Conservation (phyloP, 2,888 invertebrate genomes). For the Eristalinus aeneus region DNA sequence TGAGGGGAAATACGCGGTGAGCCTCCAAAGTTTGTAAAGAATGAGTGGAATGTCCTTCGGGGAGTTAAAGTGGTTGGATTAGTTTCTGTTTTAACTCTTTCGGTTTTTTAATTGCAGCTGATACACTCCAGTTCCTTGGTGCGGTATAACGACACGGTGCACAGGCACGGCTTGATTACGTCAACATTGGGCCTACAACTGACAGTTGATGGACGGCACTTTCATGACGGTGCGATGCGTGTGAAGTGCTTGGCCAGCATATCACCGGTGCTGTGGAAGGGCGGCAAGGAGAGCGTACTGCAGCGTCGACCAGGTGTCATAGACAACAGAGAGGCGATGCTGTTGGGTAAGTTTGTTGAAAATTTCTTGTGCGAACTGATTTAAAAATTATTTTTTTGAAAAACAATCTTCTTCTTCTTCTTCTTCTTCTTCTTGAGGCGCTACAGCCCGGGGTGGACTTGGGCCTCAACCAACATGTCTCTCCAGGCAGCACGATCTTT, state of each 20-base stretch:
- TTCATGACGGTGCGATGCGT: conserved; percentile 83
- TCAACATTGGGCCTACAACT: conserved; percentile 83
- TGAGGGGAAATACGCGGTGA: background rate
- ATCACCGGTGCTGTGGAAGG: conserved; percentile 84
- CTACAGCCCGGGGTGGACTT: too few relatives aligned
- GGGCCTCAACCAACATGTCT: too few relatives aligned
- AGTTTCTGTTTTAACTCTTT: conserved; percentile 28
- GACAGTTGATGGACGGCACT: conserved; percentile 82
- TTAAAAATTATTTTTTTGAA: background rate
- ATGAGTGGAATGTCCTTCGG: background rate
- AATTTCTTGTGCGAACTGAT: too few relatives aligned
- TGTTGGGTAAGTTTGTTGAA: conserved; percentile 84
- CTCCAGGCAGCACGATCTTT: too few relatives aligned
- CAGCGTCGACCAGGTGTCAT: conserved; percentile 82
- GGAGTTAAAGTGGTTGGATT: background rate
- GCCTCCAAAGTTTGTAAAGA: conserved; percentile 12
- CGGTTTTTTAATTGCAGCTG: conserved; percentile 79
- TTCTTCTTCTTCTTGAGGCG: background rate
- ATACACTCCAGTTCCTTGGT: conserved; percentile 81
- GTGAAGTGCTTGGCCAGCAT: conserved; percentile 84
- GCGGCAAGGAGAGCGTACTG: conserved; percentile 83
- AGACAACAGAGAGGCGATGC: conserved; percentile 84
- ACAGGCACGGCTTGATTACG: conserved; percentile 83
- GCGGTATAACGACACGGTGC: conserved; percentile 82
- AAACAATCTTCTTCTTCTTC: background rate